Evolutionary conservation across 1,140 invertebrate genomes (phyloP), one percentile per base, ranked within the genome.

Genomic region (Bombus breviceps): DNA sequence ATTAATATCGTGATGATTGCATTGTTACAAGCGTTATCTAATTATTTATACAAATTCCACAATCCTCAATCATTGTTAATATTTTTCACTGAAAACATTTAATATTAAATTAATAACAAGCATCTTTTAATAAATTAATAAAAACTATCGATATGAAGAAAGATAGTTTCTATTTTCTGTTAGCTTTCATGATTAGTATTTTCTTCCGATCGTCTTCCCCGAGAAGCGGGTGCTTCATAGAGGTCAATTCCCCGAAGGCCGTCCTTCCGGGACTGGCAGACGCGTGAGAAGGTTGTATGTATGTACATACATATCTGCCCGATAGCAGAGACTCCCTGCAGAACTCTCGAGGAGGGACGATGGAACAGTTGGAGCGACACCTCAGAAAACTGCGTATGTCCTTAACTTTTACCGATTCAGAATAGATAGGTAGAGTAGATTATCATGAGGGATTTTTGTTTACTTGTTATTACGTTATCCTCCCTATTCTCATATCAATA

Each of bases 201-300:
- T 80, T 64, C 62, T 64, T 53, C 37, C 28, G 74, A 64, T 39
- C 41, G 39, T 57, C 59, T 72, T 69, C 10, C n/a, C 53, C 76
- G 43, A 81, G 41, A 53, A 81, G 37, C 73, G 72, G 64, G n/a
- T 53, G 64, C 59, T 81, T 74, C 64, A 77, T 62, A 28, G 90
- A 91, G 91, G 92, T 91, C 89, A 91, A 89, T 91, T 93, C 91
- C 89, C 91, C 73, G 92, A 92, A 91, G 91, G 91, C 89, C 89
- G 89, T 92, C 84, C 92, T 93, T 93, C 92, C 92, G 89, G 92
- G 91, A 87, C 86, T 90, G 86, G 90, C 88, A 85, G 75, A 88
- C 88, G 88, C 81, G 74, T 81, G 82, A 85, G 84, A 90, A 88
- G 77, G 59, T 79, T 82, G 81, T 77, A 78, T 53, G 66, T 87